These are phyloP conservation scores for Nephrotoma flavescens DNA, from an alignment of 2,888 invertebrate species.

Conservation along the genomic window DNA sequence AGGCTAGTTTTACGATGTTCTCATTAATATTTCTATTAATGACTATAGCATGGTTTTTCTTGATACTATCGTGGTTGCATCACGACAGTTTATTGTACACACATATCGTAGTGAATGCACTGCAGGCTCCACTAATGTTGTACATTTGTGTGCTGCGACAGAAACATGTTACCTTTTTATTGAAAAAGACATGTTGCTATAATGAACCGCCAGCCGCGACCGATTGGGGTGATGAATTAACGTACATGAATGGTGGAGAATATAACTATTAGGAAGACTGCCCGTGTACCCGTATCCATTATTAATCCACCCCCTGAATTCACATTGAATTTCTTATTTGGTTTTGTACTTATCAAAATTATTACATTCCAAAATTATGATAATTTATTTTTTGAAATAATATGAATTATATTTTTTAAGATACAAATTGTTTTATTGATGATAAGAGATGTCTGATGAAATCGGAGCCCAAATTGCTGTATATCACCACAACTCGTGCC, in stretches of 20 bases:
- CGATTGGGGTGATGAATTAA: slow-evolving; percentile 86
- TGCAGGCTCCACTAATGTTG: slow-evolving; percentile 58
- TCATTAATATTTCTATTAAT: slow-evolving; percentile 57
- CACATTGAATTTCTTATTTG: neutral
- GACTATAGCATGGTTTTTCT: slow-evolving; percentile 62
- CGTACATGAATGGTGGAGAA: slow-evolving; percentile 58
- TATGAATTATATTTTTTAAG: neutral
- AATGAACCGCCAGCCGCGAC: slow-evolving; percentile 54
- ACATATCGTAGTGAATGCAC: slow-evolving; percentile 59
- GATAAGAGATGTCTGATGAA: too few relatives aligned
- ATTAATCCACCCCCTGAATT: slow-evolving; percentile 6
- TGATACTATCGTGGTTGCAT: slow-evolving; percentile 59
- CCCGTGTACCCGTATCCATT: neutral
- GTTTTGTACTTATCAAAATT: neutral
- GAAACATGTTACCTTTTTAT: slow-evolving; percentile 60
- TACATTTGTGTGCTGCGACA: slow-evolving; percentile 67
- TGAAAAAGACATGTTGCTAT: slow-evolving; percentile 68
- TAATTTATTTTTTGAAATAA: neutral
- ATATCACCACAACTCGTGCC: neutral
- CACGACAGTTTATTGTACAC: slow-evolving; percentile 58
- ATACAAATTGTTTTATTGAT: neutral
- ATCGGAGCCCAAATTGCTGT: neutral
- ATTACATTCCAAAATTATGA: neutral
- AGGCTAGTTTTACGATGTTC: slow-evolving; percentile 73
- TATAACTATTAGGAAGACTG: slow-evolving; percentile 16